Conservation (phyloP, 2,113 vertebrate genomes). For the Copsychus sechellarum region DNA sequence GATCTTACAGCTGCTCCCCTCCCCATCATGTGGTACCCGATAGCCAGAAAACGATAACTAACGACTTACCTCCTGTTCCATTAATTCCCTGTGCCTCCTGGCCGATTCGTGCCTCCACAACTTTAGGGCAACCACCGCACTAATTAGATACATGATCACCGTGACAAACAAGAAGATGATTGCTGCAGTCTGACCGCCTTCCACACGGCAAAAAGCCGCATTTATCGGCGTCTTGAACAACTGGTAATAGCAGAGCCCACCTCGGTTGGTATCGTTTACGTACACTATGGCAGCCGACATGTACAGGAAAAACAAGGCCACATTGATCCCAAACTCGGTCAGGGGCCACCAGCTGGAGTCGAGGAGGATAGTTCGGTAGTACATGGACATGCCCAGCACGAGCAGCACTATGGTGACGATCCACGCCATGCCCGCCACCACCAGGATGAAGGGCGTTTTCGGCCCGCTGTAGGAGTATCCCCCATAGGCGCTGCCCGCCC, state of each 20-base stretch:
- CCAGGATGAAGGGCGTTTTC: slow-evolving; percentile 88
- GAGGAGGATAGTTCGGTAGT: slow-evolving; percentile 91
- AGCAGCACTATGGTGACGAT: slow-evolving; percentile 86
- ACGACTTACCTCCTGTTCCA: slow-evolving; percentile 79
- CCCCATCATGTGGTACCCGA: accelerated
- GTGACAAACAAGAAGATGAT: slow-evolving; percentile 89
- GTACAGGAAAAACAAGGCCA: slow-evolving; percentile 84
- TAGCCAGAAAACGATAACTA: accelerated
- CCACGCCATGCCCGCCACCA: slow-evolving; percentile 87
- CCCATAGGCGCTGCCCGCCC: slow-evolving; percentile 71
- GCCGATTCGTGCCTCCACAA: slow-evolving; percentile 91
- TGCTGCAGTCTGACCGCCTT: slow-evolving; percentile 90
- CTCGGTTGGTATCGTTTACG: slow-evolving; percentile 86
- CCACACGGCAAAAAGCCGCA: slow-evolving; percentile 85
- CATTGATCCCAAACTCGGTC: slow-evolving; percentile 88
- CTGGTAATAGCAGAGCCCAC: slow-evolving; percentile 86
- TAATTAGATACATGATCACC: slow-evolving; percentile 85
- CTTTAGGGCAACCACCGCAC: slow-evolving; percentile 84
- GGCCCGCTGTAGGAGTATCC: slow-evolving; percentile 84
- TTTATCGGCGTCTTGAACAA: slow-evolving; percentile 86
- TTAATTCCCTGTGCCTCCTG: slow-evolving; percentile 76
- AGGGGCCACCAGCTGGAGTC: slow-evolving; percentile 95
- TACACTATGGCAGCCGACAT: slow-evolving; percentile 86
- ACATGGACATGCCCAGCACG: slow-evolving; percentile 91
- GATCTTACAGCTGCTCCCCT: background rate